Conservation (phyloP, 1,140 invertebrate species). For the Polypedilum pembai region DNA sequence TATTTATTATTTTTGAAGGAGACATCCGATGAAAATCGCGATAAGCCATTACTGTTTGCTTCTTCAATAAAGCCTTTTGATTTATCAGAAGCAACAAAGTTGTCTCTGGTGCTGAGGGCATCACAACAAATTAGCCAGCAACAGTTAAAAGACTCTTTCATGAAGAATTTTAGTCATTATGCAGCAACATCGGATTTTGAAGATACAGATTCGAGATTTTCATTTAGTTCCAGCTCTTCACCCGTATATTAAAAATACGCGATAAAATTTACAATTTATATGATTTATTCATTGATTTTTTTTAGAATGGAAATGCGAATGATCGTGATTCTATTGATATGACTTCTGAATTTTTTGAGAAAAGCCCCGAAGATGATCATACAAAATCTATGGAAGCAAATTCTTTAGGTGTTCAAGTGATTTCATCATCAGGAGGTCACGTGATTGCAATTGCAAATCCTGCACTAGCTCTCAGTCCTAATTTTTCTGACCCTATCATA, state of each 20-base stretch:
- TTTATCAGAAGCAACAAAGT: slow-evolving; percentile 41
- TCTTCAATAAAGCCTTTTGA: slow-evolving; percentile 44
- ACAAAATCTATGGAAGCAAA: slow-evolving; percentile 26
- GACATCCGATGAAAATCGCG: slow-evolving; percentile 40
- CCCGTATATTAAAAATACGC: slow-evolving; percentile 39
- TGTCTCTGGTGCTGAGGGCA: slow-evolving; percentile 34
- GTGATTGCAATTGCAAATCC: slow-evolving; percentile 84
- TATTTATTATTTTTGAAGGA: slow-evolving; percentile 38
- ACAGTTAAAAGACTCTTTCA: slow-evolving; percentile 3
- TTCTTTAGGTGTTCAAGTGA: slow-evolving; percentile 57
- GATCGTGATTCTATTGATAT: background rate
- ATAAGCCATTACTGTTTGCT: slow-evolving; percentile 39
- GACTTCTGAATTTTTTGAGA: slow-evolving; percentile 11
- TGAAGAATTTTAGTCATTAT: background rate
- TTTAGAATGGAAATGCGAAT: background rate
- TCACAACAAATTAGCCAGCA: background rate
- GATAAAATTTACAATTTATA: background rate
- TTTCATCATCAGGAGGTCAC: slow-evolving; percentile 72
- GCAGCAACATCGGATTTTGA: slow-evolving; percentile 34
- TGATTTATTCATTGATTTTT: background rate
- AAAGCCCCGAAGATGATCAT: slow-evolving; percentile 23
- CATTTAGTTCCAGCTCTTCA: slow-evolving; percentile 65
- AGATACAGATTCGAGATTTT: slow-evolving; percentile 64
- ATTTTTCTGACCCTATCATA: slow-evolving; percentile 36
- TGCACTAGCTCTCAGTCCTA: slow-evolving; percentile 53